Evolutionary conservation across 1,140 invertebrate species (phyloP).

Genomic region (Colletes gigas): DNA sequence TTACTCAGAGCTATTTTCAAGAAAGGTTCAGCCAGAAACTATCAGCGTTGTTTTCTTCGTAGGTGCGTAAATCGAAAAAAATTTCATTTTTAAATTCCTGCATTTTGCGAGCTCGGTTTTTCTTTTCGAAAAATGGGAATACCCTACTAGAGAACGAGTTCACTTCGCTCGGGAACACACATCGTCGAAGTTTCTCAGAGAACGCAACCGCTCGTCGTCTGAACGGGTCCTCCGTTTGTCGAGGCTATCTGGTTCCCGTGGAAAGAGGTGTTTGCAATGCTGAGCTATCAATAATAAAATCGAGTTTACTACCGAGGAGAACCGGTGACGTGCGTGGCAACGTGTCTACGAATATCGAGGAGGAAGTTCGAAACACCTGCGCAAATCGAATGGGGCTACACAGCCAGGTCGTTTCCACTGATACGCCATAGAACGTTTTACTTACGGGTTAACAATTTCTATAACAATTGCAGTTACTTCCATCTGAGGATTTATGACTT

Average conservation of each 20-base stretch:
- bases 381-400: conserved; percentile 58
- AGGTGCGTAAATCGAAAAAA: too few relatives aligned
- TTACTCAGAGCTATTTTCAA: too few relatives aligned
- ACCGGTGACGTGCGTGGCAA: conserved; percentile 7
- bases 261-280: conserved; percentile 17
- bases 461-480: neutral
- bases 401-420: conserved; percentile 35
- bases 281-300: conserved; percentile 65
- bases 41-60: too few relatives aligned
- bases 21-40: too few relatives aligned
- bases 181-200: neutral
- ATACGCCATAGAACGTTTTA: neutral
- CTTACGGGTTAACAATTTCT: neutral
- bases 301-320: conserved; percentile 51
- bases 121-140: too few relatives aligned
- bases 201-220: conserved; percentile 3
- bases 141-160: too few relatives aligned
- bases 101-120: too few relatives aligned
- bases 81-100: too few relatives aligned
- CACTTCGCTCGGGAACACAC: neutral
- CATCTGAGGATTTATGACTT: neutral
- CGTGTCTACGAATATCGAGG: conserved; percentile 58
- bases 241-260: neutral
- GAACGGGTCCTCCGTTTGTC: neutral
- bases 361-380: conserved; percentile 59